A percentile compares a stretch with the other conserved stretches of the same genome.
These are phyloP conservation scores for Oxyscelio sp. DNA, from an alignment of 2,888 invertebrate genomes.

Conservation along the genomic window DNA sequence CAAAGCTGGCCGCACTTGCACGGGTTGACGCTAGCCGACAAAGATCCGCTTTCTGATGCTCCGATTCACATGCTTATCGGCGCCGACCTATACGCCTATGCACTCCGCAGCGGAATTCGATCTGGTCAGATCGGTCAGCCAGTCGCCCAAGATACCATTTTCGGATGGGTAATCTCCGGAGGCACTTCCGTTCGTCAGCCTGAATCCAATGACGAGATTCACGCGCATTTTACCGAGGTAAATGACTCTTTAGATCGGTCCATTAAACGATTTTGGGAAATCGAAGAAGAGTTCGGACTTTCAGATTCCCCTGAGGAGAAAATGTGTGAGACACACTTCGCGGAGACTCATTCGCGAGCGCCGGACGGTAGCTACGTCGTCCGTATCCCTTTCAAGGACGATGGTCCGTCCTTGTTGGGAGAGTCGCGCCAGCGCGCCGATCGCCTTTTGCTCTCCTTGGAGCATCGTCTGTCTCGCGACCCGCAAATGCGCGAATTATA, in stretches of 20 bases:
- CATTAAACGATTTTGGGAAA: too few relatives aligned
- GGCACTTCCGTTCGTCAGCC: too few relatives aligned
- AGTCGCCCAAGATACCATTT: too few relatives aligned
- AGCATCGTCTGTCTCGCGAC: background rate
- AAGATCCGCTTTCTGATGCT: background rate
- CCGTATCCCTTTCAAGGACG: slow-evolving; percentile 19
- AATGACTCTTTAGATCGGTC: too few relatives aligned
- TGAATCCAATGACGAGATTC: too few relatives aligned
- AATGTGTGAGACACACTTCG: slow-evolving; percentile 28
- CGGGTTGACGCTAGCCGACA: background rate
- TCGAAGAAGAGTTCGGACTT: too few relatives aligned
- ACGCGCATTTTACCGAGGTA: too few relatives aligned
- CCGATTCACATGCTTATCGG: background rate
- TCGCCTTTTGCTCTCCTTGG: background rate
- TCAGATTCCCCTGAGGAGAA: too few relatives aligned
- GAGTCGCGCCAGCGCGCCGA: background rate
- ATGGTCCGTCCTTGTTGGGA: background rate
- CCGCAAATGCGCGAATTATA: background rate
- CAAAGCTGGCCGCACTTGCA: background rate
- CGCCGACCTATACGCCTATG: background rate
- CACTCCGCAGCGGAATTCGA: background rate
- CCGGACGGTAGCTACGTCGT: slow-evolving; percentile 32
- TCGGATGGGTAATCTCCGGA: background rate
- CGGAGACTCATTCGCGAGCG: slow-evolving; percentile 8
- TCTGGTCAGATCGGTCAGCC: background rate